Conservation (phyloP, 2,888 invertebrate genomes). For the Drosophila rellima region DNA sequence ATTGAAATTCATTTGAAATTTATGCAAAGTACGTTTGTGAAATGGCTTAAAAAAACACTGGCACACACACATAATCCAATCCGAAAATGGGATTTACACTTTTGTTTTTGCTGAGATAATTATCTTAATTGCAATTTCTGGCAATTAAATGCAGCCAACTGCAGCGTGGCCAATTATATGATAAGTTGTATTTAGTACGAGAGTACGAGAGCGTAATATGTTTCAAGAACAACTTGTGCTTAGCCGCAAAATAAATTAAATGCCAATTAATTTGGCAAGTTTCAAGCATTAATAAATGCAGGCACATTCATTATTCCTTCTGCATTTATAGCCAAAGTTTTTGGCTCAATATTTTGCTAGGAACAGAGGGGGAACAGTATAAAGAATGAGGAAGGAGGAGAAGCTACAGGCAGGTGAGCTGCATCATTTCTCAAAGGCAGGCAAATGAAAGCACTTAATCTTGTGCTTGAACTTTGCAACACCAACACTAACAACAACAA, state of each 20-base stretch:
- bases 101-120: conserved; percentile 76
- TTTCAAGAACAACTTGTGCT: conserved; percentile 28
- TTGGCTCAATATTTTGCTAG: conserved; percentile 44
- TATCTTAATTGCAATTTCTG: conserved; percentile 81
- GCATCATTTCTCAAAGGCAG: conserved; percentile 80
- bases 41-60: conserved; percentile 53
- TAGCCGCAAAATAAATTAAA: conserved; percentile 74
- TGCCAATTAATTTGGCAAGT: conserved; percentile 74
- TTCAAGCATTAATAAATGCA: conserved; percentile 76
- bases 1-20: conserved; percentile 76
- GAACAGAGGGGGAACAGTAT: not conserved
- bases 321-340: conserved; percentile 69
- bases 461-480: conserved; percentile 74
- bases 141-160: conserved; percentile 62
- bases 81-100: conserved; percentile 57
- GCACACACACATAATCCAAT: conserved; percentile 56
- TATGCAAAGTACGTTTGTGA: conserved; percentile 70
- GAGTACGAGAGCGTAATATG: conserved; percentile 5
- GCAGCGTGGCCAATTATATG: conserved; percentile 41
- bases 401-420: conserved; percentile 35
- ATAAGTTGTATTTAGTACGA: conserved; percentile 34
- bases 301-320: conserved; percentile 71
- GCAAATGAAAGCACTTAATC: conserved; percentile 83
- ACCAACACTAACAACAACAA: conserved; percentile 16
- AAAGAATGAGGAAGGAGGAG: not conserved